Percentiles rank a stretch among this genome's conserved stretches.
These are phyloP conservation scores for Sitophilus oryzae DNA, from an alignment of 1,140 invertebrate species.

Conservation along the genomic window DNA sequence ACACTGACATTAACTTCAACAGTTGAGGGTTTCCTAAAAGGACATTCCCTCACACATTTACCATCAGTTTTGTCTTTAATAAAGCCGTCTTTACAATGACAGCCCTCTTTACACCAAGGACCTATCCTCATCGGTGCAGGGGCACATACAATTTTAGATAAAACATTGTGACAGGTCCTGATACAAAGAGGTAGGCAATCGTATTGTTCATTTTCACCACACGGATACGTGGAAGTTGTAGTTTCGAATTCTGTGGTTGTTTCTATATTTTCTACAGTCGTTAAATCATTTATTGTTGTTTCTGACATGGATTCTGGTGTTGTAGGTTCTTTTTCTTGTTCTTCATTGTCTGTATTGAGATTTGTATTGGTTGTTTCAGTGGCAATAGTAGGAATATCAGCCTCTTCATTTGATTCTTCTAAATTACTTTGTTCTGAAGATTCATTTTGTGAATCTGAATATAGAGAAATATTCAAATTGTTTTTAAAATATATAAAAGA, in stretches of 20 bases:
- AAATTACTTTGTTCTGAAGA: too few species aligned
- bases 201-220: conserved; percentile 15
- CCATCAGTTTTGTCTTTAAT: conserved; percentile 1
- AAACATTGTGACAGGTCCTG: conserved; percentile 6
- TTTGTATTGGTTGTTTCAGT: too few species aligned
- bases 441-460: too few species aligned
- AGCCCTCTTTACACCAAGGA: background rate
- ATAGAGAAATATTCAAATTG: too few species aligned
- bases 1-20: background rate
- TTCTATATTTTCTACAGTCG: background rate
- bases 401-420: too few species aligned
- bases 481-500: too few species aligned
- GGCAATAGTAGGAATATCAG: too few species aligned
- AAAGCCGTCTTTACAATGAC: conserved; percentile 9
- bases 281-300: background rate
- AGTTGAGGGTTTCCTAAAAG: background rate
- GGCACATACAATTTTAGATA: conserved; percentile 9
- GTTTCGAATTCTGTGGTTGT: background rate
- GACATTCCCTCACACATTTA: conserved; percentile 13
- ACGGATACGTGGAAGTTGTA: background rate
- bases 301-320: background rate
- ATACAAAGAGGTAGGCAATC: conserved; percentile 12
- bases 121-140: background rate
- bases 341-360: too few species aligned
- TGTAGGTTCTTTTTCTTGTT: background rate